Conservation (phyloP, 1,140 invertebrate species). For the Ceratitis capitata region DNA sequence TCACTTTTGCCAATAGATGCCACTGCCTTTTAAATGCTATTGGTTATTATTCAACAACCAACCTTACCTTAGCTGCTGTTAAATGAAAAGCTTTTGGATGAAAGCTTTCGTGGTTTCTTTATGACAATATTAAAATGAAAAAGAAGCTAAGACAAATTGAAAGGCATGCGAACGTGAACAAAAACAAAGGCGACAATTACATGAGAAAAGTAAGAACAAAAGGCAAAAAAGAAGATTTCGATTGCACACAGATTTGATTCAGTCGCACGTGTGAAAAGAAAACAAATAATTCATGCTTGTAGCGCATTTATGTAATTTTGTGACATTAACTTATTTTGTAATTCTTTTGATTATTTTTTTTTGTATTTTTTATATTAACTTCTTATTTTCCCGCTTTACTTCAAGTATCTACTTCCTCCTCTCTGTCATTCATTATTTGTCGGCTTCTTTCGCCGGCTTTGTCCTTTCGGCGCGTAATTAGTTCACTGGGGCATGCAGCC, state of each 20-base stretch:
- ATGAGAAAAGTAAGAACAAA: background rate
- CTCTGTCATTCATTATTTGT: background rate
- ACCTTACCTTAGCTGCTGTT: too few relatives aligned
- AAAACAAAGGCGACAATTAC: background rate
- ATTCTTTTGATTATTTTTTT: background rate
- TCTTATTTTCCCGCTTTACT: background rate
- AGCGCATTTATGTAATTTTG: background rate
- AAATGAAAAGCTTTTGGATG: too few relatives aligned
- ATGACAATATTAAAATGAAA: background rate
- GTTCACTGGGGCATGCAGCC: slow-evolving; percentile 22
- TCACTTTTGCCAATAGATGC: too few relatives aligned
- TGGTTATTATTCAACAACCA: too few relatives aligned
- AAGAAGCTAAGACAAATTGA: background rate
- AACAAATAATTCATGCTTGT: too few relatives aligned
- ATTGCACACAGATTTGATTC: background rate
- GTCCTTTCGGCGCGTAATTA: slow-evolving; percentile 29
- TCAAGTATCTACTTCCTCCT: background rate
- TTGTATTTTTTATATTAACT: too few relatives aligned
- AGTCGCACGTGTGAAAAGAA: too few relatives aligned
- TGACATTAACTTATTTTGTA: background rate
- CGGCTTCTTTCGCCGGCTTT: slow-evolving; percentile 20
- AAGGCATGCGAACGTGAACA: background rate
- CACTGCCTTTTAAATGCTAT: too few relatives aligned
- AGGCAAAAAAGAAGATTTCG: background rate
- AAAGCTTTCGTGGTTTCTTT: too few relatives aligned